Evolutionary conservation across 2,113 vertebrate species (phyloP), one percentile per base, ranked within the genome.

Genomic region (Rhinichthys klamathensis): DNA sequence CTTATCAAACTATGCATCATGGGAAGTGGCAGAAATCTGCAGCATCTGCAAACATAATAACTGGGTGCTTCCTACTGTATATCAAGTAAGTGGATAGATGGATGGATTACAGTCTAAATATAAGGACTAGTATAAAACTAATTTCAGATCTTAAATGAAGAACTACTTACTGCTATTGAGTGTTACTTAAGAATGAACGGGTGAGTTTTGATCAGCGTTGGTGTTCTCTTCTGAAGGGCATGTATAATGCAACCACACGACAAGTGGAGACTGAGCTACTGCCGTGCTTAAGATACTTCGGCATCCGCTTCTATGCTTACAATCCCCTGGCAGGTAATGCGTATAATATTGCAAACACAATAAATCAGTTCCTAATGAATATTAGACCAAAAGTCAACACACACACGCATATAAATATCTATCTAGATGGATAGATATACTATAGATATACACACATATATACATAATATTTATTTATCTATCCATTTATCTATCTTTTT

Each of bases 181-280:
- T 2, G 1, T 27, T 49, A 49, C 1, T 16, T 15, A 49, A 16
- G n/a, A 49, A 49, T 27, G n/a, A 46, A 49, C 27, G n/a, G 1
- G 2, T 2, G 38, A 13, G 41, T 25, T 69, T 78, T 58, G 67
- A 56, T 9, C 4, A 54, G 63, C 30, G 35, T 79, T 41, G 15
- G 13, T 30, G 7, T 82, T 23, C 27, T 15, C 23, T 32, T 72
- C 85, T 56, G 77, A 93, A 99, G 97, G 98, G 97, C 6, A 98
- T 99, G 97, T 99, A 99, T 93, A 99, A 99, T 0, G 96, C 96
- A 0, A 97, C 94, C n/a, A 98, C 97, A 0, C 93, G 97, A 25
- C 97, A 97, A 88, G 97, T 99, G 82, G 97, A 99, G 89, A 89
- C 91, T 0, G 97, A 99, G 88, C 92, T 99, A 65, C 88, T 99